Percentiles rank a stretch among this genome's conserved stretches.
These are phyloP conservation scores for Metellina segmentata DNA, from an alignment of 2,888 invertebrate genomes.

Conservation along the genomic window DNA sequence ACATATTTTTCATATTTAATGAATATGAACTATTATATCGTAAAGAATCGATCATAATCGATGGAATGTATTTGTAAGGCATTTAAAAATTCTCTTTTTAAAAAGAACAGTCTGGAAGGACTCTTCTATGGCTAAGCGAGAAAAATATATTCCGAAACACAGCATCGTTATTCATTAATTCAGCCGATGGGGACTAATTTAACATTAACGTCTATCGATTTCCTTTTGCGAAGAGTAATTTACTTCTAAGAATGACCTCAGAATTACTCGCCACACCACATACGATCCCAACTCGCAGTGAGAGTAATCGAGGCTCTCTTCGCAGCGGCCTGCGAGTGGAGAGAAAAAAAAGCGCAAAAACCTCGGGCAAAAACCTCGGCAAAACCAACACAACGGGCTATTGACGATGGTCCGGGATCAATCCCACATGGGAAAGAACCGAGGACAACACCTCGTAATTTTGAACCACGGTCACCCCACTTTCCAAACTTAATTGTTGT, in stretches of 20 bases:
- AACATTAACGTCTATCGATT: constrained; percentile 31
- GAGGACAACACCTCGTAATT: too few relatives aligned
- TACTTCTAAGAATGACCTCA: constrained; percentile 32
- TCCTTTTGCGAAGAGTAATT: constrained; percentile 23
- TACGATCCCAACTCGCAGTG: not conserved
- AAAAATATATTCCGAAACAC: not conserved
- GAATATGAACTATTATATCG: too few relatives aligned
- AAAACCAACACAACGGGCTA: too few relatives aligned
- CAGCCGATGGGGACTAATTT: constrained; percentile 11
- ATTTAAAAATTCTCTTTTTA: not conserved
- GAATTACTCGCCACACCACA: not conserved
- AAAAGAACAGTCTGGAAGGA: not conserved
- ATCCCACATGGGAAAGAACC: too few relatives aligned
- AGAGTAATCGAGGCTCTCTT: not conserved
- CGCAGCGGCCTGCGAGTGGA: not conserved
- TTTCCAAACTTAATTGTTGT: too few relatives aligned
- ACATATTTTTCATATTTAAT: too few relatives aligned
- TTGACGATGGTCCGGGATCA: too few relatives aligned
- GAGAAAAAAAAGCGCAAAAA: constrained; percentile 23
- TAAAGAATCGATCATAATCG: too few relatives aligned
- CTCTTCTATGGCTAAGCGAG: not conserved
- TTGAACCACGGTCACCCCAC: too few relatives aligned
- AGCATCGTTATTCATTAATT: constrained; percentile 8
- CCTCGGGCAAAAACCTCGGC: too few relatives aligned
- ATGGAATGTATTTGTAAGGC: too few relatives aligned